phyloP scores from a whole-genome alignment of 2,797 vertebrate genomes.

The Bovichtus variegatus region DNA sequence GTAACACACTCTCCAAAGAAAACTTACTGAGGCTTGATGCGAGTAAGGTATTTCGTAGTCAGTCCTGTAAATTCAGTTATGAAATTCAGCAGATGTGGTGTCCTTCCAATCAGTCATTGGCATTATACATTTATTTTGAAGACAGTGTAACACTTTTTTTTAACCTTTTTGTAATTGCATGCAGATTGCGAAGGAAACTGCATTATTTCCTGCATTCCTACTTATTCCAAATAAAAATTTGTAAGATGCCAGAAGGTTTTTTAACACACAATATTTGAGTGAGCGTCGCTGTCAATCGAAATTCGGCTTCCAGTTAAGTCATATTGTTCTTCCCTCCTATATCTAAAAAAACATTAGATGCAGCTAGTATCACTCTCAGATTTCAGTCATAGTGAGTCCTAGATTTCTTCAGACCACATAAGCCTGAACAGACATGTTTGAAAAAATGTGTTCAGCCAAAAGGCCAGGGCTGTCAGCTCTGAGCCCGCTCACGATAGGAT shows the following conservation, averaged over 20 bases:
- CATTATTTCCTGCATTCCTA: neutral
- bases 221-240: neutral
- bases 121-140: conserved; percentile 13
- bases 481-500: conserved; percentile 68
- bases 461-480: conserved; percentile 75
- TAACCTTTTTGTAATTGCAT: neutral
- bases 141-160: neutral
- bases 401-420: conserved; percentile 58
- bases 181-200: neutral
- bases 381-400: conserved; percentile 60
- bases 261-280: conserved; percentile 12
- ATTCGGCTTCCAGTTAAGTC: conserved; percentile 12
- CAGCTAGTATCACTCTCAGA: conserved; percentile 38
- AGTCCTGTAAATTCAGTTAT: conserved; percentile 21
- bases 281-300: conserved; percentile 1
- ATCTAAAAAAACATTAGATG: conserved; percentile 47
- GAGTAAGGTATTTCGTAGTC: conserved; percentile 19
- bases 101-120: neutral
- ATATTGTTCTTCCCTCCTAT: conserved; percentile 16
- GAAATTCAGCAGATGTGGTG: conserved; percentile 18
- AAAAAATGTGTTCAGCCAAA: conserved; percentile 68
- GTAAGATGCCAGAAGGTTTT: neutral
- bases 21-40: conserved; percentile 42
- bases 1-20: conserved; percentile 63
- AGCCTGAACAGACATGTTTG: conserved; percentile 67